A percentile compares a stretch with the other conserved stretches of the same genome.
Evolutionary conservation across 2,113 vertebrate genomes (phyloP).

Genomic region (Cyprinodon variegatus): DNA sequence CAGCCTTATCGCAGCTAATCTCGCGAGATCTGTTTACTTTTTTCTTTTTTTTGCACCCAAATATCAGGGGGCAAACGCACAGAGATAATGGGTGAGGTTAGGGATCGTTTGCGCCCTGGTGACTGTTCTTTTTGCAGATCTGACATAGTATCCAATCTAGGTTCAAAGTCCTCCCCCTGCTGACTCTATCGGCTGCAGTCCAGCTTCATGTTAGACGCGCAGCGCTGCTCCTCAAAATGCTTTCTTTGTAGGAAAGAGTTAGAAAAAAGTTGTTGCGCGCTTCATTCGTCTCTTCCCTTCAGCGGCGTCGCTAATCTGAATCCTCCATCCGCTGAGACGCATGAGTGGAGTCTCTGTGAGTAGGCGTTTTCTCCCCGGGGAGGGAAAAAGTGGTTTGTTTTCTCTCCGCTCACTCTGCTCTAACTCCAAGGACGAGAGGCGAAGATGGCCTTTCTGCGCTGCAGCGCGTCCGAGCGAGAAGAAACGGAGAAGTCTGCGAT

Average conservation of each 20-base stretch:
- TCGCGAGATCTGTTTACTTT: conserved; percentile 18
- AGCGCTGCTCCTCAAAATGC: neutral
- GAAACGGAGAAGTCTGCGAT: conserved; percentile 35
- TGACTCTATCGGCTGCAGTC: neutral
- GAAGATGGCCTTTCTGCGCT: conserved; percentile 50
- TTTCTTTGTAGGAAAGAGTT: conserved; percentile 20
- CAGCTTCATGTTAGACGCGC: neutral
- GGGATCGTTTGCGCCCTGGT: neutral
- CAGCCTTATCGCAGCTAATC: conserved; percentile 1
- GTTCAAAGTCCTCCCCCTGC: neutral
- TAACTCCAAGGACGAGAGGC: conserved; percentile 7
- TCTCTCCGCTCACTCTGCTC: neutral
- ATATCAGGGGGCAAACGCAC: neutral
- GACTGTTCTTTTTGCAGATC: neutral
- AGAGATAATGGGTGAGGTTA: conserved; percentile 22
- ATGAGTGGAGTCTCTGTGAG: conserved; percentile 26
- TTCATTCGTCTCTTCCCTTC: conserved; percentile 30
- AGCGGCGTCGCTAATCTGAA: conserved; percentile 20
- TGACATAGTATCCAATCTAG: neutral
- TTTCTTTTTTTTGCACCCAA: neutral
- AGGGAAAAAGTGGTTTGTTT: conserved; percentile 28
- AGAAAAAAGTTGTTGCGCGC: conserved; percentile 39
- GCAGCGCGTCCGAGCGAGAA: conserved; percentile 22
- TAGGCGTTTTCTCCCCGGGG: conserved; percentile 44
- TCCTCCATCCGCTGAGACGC: conserved; percentile 26